phyloP scores from a whole-genome alignment of 2,888 invertebrate species.

The Physocephala rufipes region DNA sequence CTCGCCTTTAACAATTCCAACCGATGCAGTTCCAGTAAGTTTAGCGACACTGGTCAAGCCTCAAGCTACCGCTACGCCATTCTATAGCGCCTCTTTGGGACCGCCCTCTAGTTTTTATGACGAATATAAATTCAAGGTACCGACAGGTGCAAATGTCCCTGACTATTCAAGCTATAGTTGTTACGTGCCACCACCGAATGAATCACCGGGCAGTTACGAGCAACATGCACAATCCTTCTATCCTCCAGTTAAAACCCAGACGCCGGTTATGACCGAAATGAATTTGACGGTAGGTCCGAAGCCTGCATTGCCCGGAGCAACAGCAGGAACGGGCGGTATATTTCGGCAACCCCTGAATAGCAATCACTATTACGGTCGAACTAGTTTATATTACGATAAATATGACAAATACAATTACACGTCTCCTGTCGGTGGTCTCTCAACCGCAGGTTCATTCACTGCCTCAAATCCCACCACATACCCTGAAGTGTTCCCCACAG shows the following conservation, averaged over 20 bases:
- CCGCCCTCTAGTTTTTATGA: constrained; percentile 47
- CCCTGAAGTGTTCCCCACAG: constrained; percentile 12
- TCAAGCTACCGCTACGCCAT: constrained; percentile 58
- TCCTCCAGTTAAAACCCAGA: constrained; percentile 46
- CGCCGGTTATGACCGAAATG: constrained; percentile 47
- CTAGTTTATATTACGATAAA: constrained; percentile 51
- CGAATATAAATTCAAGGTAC: constrained; percentile 53
- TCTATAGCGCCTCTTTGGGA: constrained; percentile 51
- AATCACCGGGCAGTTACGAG: constrained; percentile 37
- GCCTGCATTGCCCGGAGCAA: constrained; percentile 8
- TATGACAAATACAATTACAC: constrained; percentile 49
- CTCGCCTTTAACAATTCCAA: too few relatives aligned
- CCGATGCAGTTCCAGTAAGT: too few relatives aligned
- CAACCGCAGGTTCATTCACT: constrained; percentile 10
- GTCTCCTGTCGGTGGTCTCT: constrained; percentile 21
- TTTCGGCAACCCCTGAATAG: constrained; percentile 46
- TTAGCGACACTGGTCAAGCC: constrained; percentile 52
- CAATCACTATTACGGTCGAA: constrained; percentile 26
- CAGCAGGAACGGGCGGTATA: constrained; percentile 3
- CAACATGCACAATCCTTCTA: constrained; percentile 46
- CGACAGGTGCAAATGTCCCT: constrained; percentile 32
- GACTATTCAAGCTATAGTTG: constrained; percentile 38
- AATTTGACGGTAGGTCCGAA: constrained; percentile 50
- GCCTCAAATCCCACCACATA: constrained; percentile 24
- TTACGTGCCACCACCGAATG: constrained; percentile 25